phyloP scores from a whole-genome alignment of 2,888 invertebrate genomes.

The Pediacus dermestoides region DNA sequence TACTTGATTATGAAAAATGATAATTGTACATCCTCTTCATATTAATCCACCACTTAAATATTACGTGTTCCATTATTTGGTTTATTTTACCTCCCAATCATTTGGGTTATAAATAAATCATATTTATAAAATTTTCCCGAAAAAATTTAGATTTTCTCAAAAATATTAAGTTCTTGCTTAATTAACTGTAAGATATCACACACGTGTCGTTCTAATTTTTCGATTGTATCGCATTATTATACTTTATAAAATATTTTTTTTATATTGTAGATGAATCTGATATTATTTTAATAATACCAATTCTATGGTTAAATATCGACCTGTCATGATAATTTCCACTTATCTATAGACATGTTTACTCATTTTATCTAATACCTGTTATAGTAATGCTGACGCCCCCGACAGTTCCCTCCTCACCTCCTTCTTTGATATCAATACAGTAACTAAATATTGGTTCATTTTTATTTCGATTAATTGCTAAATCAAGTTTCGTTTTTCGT shows the following conservation, averaged over 20 bases:
- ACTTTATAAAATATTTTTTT: slow-evolving; percentile 16
- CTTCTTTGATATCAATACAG: slow-evolving; percentile 2
- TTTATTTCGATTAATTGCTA: slow-evolving; percentile 15
- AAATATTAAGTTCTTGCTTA: no score
- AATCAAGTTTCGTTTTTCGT: slow-evolving; percentile 19
- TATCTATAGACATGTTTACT: slow-evolving; percentile 31
- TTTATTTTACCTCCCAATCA: no score
- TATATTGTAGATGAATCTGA: slow-evolving; percentile 22
- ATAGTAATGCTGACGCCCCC: no score
- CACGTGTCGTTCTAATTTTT: no score
- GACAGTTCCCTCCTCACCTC: no score
- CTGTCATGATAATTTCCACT: slow-evolving; percentile 23
- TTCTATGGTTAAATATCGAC: slow-evolving; percentile 25
- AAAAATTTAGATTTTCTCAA: no score
- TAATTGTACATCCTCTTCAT: slow-evolving; percentile 3
- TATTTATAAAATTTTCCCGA: no score
- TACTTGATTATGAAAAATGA: slow-evolving; percentile 5
- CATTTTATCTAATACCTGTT: slow-evolving; percentile 31
- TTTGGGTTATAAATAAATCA: no score
- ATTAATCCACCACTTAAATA: neutral
- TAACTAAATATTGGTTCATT: slow-evolving; percentile 12
- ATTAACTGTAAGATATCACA: no score
- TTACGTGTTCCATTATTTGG: no score
- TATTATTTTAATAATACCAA: slow-evolving; percentile 21
- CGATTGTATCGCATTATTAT: no score